Evolutionary conservation across 2,797 vertebrate genomes (phyloP), one percentile per base, ranked within the genome.

Genomic region (Danio tinwini): DNA sequence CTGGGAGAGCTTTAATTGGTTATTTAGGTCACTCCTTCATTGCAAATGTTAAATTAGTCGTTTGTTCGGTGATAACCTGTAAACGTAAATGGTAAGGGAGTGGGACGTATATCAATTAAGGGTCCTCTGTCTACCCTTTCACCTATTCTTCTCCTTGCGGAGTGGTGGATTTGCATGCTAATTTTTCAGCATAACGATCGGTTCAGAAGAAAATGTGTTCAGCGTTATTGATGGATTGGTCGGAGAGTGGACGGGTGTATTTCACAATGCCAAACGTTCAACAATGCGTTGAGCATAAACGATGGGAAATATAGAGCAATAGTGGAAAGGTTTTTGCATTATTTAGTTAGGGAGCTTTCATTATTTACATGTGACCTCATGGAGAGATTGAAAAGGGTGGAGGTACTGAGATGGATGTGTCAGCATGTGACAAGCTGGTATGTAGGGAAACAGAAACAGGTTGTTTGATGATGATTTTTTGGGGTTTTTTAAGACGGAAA

Each of bases 11-110:
- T 71, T 78, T 71, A 78, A 52, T 53, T 78, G 47, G 17, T 53
- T 50, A 17, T 37, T 53, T 49, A 50, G 52, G 53, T 64, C 74
- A 53, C 49, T 68, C 44, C 44, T 77, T 53, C 5, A 0, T 53
- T 29, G 47, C n/a, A 9, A 78, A 62, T 62, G 67, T 63, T 70
- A 78, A 78, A 78, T 62, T 61, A 52, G 47, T 13, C 4, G 17
- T 61, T 62, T 78, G 37, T 62, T 63, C 6, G 17, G 13, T 45
- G 67, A 70, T 53, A 52, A 69, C 42, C 64, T 61, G 58, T 70
- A 61, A 78, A 77, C 19, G 29, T 21, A 52, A 40, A 55, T 42
- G 5, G 44, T 78, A 70, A 61, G 65, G 19, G 6, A 47, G 10
- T 12, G 8, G n/a, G 42, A 53, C 9, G 6, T 70, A 52, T 70